These are phyloP conservation scores for Mormyrus lacerda DNA, from an alignment of 2,113 vertebrate species.

Conservation along the genomic window DNA sequence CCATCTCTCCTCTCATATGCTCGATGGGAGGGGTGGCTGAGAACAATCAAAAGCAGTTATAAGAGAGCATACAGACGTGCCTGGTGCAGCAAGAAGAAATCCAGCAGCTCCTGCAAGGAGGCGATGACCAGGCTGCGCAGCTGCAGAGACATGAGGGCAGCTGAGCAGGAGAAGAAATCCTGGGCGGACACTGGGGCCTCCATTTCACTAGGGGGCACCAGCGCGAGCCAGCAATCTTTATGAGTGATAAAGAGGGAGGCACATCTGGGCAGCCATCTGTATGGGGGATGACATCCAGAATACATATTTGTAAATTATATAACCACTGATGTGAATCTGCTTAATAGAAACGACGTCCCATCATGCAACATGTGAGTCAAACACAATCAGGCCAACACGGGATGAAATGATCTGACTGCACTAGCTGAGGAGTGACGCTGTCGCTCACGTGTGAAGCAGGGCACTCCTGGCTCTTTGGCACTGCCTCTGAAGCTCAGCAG, in stretches of 20 bases:
- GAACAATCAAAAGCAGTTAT: not conserved
- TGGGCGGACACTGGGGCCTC: conserved; percentile 52
- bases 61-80: conserved; percentile 48
- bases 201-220: conserved; percentile 54
- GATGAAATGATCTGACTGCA: not conserved
- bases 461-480: conserved; percentile 59
- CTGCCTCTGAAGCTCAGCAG: conserved; percentile 58
- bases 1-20: not conserved
- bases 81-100: conserved; percentile 72
- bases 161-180: conserved; percentile 71
- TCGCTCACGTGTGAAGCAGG: conserved; percentile 67
- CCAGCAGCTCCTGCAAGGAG: conserved; percentile 74
- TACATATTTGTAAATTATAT: not conserved
- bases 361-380: not conserved
- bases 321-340: not conserved
- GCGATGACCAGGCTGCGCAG: conserved; percentile 71
- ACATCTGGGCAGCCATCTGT: conserved; percentile 81
- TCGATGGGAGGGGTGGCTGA: not conserved
- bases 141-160: conserved; percentile 79
- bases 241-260: conserved; percentile 60
- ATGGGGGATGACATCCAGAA: conserved; percentile 14
- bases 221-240: conserved; percentile 61
- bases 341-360: not conserved
- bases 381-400: not conserved
- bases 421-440: not conserved